Evolutionary conservation across 2,797 vertebrate species (phyloP).

Genomic region (Micropoecilia bifurca): DNA sequence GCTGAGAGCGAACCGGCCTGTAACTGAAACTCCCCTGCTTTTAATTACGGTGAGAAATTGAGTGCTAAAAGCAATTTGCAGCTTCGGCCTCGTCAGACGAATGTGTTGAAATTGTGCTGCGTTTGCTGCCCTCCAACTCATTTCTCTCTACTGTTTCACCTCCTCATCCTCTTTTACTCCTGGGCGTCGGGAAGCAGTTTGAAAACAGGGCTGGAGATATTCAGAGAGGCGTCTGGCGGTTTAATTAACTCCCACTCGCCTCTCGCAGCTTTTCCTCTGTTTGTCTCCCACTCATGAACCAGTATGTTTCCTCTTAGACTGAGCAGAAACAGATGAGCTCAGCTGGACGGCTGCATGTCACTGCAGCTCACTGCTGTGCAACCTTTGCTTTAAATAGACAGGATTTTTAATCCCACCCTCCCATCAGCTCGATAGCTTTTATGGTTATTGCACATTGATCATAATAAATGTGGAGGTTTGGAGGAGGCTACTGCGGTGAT

Average conservation of each 20-base stretch:
- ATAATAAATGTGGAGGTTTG: constrained; percentile 52
- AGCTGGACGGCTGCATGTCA: background rate
- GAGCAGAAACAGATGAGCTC: constrained; percentile 10
- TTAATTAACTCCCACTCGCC: constrained; percentile 68
- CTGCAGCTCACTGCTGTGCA: constrained; percentile 20
- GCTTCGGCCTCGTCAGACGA: constrained; percentile 62
- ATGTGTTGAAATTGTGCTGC: constrained; percentile 54
- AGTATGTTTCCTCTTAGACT: constrained; percentile 27
- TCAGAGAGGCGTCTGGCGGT: constrained; percentile 67
- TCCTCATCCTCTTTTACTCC: constrained; percentile 32
- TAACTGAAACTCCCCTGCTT: constrained; percentile 51
- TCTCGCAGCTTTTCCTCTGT: constrained; percentile 41
- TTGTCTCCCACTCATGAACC: constrained; percentile 45
- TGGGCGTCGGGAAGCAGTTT: constrained; percentile 39
- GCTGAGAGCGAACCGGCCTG: constrained; percentile 46
- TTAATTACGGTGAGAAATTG: constrained; percentile 82
- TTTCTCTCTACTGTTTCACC: constrained; percentile 49
- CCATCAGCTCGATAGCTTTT: constrained; percentile 57
- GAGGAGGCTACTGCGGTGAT: constrained; percentile 54
- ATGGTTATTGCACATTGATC: constrained; percentile 72
- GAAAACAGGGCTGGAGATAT: constrained; percentile 66
- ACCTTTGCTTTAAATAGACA: constrained; percentile 55
- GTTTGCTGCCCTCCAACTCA: constrained; percentile 42
- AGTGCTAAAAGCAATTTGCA: constrained; percentile 85
- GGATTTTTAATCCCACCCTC: constrained; percentile 38